A percentile compares a stretch with the other conserved stretches of the same genome.
Conservation (phyloP, 2,797 vertebrate genomes). For the Coendou prehensilis region DNA sequence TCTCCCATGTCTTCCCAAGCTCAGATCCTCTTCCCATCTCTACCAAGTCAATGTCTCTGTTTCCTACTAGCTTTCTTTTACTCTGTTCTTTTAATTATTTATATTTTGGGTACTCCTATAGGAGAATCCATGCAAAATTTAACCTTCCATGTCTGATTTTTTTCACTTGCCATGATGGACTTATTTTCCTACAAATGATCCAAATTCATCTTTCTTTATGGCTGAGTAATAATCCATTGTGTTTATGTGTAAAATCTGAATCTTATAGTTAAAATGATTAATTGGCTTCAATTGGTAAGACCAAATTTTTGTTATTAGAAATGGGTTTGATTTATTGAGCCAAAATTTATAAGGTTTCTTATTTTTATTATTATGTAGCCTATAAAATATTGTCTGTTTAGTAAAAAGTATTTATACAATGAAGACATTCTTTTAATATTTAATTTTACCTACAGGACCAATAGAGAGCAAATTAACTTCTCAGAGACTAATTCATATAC, state of each 20-base stretch:
- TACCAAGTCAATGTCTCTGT: background rate
- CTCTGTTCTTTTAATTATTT: background rate
- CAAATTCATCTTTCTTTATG: background rate
- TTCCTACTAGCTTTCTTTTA: background rate
- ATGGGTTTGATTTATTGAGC: background rate
- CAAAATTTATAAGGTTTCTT: conserved; percentile 6
- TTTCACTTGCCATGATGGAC: background rate
- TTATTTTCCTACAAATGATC: background rate
- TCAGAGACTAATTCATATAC: background rate
- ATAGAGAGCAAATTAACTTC: background rate
- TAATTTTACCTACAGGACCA: background rate
- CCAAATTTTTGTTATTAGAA: background rate
- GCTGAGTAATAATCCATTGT: background rate
- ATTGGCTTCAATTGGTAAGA: background rate
- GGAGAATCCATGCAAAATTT: background rate
- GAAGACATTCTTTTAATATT: background rate
- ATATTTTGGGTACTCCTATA: background rate
- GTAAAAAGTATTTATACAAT: background rate
- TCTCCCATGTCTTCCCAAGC: background rate
- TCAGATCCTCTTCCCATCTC: background rate
- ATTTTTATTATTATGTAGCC: background rate
- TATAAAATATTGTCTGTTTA: conserved; percentile 5
- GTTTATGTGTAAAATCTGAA: background rate
- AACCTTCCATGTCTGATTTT: background rate
- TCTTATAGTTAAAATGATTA: background rate